Evolutionary conservation across 1,140 invertebrate species (phyloP), one percentile per base, ranked within the genome.

Genomic region (Acyrthosiphon pisum): DNA sequence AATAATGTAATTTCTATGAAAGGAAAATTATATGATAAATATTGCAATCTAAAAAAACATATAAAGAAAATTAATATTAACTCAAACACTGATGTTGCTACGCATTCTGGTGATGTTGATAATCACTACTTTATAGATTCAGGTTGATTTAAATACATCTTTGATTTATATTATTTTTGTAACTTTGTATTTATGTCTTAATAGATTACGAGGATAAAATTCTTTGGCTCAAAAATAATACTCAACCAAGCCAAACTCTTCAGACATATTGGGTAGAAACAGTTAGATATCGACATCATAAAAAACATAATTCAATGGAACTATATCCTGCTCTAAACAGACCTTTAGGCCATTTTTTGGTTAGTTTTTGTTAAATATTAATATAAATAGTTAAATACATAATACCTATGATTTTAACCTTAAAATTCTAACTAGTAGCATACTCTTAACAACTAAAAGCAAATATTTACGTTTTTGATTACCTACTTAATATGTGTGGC

Each of bases 81-180:
- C 35, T 22, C 35, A 41, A 37, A 22, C 22, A 8, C 8, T 30
- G 26, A 60, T 60, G 56, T 60, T 30, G 7, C 56, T 60, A 83
- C 81, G 20, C 37, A 37, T 83, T 37, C 81, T 76, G n/a, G 2
- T 76, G 30, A n/a, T 37, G 81, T 22, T 83, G 35, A 83, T 83
- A 83, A 37, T 83, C 18, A 22, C 2, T 41, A 23, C 35, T 83
- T 83, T 7, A 83, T 83, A 37, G 81, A 83, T 37, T 83, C 35
- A 83, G 35, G 81, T 83, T 83, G 35, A 83, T 83, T 83, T 83
- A 83, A 83, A 83, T 37, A 83, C 35, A 83, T 83, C 20, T 83
- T 83, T 37, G 35, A 83, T 41, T 83, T 37, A 60, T 60, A 60
- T 60, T 30, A 60, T 1, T 30, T 60, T 60, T 60, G 56, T 60